Evolutionary conservation across 2,888 invertebrate species (phyloP).

Genomic region (Amphipoea oculea): DNA sequence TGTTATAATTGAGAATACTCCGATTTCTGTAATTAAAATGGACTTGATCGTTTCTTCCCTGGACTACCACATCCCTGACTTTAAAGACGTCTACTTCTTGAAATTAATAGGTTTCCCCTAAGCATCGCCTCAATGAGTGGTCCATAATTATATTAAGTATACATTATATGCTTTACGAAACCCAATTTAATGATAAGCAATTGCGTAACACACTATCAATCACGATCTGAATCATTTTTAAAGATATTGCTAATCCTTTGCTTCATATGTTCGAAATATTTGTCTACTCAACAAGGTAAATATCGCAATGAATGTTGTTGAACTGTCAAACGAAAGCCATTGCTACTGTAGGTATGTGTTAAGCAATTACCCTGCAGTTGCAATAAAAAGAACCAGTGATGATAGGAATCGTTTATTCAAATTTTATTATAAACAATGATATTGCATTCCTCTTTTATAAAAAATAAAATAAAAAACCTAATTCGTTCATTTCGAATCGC

Average conservation of each 20-base stretch:
- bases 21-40: not conserved
- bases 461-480: conserved; percentile 75
- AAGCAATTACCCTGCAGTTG: not conserved
- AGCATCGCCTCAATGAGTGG: not conserved
- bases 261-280: not conserved
- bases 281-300: not conserved
- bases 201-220: not conserved
- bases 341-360: not conserved
- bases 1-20: not conserved
- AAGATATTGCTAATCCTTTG: not conserved
- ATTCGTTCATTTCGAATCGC: conserved; percentile 85
- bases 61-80: not conserved
- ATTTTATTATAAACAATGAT: conserved; percentile 67
- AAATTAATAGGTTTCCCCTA: not conserved
- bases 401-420: conserved; percentile 65
- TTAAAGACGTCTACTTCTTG: not conserved
- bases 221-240: not conserved
- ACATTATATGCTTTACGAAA: not conserved
- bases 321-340: not conserved
- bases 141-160: too few relatives aligned
- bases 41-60: not conserved
- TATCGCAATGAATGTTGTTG: not conserved
- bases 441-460: conserved; percentile 78
- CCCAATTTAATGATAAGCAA: not conserved
- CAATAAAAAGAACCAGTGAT: conserved; percentile 16